Percentiles rank a stretch among this genome's conserved stretches.
Conservation (phyloP, 2,113 vertebrate species). For the Ursus arctos region DNA sequence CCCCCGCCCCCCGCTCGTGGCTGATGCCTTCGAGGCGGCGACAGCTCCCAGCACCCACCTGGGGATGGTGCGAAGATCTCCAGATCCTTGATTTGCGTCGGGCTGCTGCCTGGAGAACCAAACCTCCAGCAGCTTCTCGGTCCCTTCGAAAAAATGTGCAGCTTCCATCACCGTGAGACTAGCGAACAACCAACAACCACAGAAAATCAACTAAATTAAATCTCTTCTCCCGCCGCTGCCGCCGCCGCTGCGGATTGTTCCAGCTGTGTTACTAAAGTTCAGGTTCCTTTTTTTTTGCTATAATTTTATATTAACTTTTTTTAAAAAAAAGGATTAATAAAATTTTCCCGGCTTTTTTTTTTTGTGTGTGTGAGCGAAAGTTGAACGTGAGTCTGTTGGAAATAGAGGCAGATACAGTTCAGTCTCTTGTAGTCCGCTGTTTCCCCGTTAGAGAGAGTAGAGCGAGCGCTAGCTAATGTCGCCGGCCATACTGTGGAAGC, state of each 20-base stretch:
- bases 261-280: conserved; percentile 83
- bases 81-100: conserved; percentile 96
- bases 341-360: conserved; percentile 82
- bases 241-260: conserved; percentile 84
- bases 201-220: conserved; percentile 91
- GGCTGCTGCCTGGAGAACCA: conserved; percentile 96
- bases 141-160: conserved; percentile 99
- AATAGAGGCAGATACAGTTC: conserved; percentile 89
- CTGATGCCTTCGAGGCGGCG: not conserved
- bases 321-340: conserved; percentile 76
- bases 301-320: conserved; percentile 86
- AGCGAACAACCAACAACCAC: conserved; percentile 94
- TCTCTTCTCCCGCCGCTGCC: conserved; percentile 86
- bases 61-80: conserved; percentile 98
- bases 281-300: conserved; percentile 81
- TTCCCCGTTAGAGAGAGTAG: conserved; percentile 98
- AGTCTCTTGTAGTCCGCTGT: conserved; percentile 94
- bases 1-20: not conserved
- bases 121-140: conserved; percentile 99
- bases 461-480: conserved; percentile 99
- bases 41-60: conserved; percentile 88
- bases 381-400: conserved; percentile 84
- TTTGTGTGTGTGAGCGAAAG: conserved; percentile 79
- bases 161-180: conserved; percentile 98
- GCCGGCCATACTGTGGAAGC: conserved; percentile 99